Conservation (phyloP, 2,888 invertebrate species). For the Atethmia centrago region DNA sequence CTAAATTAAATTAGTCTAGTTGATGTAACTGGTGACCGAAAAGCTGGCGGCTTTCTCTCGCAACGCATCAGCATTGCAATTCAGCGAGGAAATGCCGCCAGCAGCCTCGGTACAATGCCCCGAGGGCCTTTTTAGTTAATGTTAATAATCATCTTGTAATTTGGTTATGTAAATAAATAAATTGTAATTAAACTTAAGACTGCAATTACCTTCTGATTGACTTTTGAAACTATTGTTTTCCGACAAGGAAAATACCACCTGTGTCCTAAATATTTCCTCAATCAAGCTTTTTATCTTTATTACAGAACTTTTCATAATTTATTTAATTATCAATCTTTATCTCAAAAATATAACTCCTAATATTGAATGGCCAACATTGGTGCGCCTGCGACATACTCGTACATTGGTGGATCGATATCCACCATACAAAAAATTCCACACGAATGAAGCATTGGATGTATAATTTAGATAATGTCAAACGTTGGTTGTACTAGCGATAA, state of each 20-base stretch:
- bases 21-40: no score
- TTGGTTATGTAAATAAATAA: no score
- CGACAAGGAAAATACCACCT: background rate
- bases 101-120: no score
- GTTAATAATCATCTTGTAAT: no score
- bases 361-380: constrained; percentile 2
- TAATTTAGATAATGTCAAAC: background rate
- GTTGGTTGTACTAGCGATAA: constrained; percentile 28
- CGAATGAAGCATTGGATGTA: constrained; percentile 2
- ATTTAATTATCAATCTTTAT: constrained; percentile 7
- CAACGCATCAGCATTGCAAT: no score
- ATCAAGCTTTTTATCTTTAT: background rate
- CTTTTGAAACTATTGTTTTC: background rate
- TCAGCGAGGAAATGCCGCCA: no score
- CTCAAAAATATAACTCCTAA: background rate
- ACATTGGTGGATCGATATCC: background rate
- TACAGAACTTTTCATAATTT: background rate
- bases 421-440: background rate
- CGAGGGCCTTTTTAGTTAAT: no score
- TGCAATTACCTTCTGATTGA: background rate
- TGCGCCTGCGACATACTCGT: background rate
- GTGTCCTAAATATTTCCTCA: background rate
- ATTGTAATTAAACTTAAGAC: background rate
- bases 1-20: no score
- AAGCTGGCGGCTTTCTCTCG: no score